Evolutionary conservation across 2,797 vertebrate genomes (phyloP), one percentile per base, ranked within the genome.

Genomic region (Cyclopterus lumpus): DNA sequence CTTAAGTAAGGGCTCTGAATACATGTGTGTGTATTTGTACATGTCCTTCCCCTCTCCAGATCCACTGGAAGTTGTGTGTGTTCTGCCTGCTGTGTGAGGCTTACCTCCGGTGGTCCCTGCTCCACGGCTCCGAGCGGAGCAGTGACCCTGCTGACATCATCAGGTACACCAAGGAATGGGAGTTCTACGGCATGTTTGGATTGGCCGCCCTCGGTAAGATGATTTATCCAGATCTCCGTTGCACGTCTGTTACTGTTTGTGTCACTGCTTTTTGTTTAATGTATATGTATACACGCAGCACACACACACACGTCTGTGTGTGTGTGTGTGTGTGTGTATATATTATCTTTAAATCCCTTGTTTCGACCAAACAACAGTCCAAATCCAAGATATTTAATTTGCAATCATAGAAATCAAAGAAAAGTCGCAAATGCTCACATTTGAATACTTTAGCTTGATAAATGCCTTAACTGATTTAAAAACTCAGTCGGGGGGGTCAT

Each of bases 61-160:
- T 99, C 92, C 97, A 99, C 73, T 96, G 97, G 90, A 99, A 99
- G 88, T 89, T 99, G 84, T 98, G 95, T 51, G 83, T 97, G 80
- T 99, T 99, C 87, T 98, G 96, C 88, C 94, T 99, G 86, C 94
- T 99, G 42, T 99, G 98, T 76, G 98, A 99, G 79, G 97, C 98
- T 0, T 99, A 99, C 91, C 91, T 98, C 86, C 87, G 97, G 67
- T 99, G 98, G 98, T 95, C 97, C 64, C 92, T 94, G 51, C 94
- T 96, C 12, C 97, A 97, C 24, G 96, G 96, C 83, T 96, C 97
- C 0, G 95, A 93, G 89, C 95, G 90, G 87, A 96, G 91, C 88
- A 85, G 67, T 2, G 96, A 97, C 82, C 97, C 97, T 0, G 95
- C 97, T 0, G 98, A 99, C 93, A 94, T 99, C 84, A 99, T 99